Evolutionary conservation across 1,140 invertebrate species (phyloP), one percentile per base, ranked within the genome.

Genomic region (Cataglyphis hispanica): DNA sequence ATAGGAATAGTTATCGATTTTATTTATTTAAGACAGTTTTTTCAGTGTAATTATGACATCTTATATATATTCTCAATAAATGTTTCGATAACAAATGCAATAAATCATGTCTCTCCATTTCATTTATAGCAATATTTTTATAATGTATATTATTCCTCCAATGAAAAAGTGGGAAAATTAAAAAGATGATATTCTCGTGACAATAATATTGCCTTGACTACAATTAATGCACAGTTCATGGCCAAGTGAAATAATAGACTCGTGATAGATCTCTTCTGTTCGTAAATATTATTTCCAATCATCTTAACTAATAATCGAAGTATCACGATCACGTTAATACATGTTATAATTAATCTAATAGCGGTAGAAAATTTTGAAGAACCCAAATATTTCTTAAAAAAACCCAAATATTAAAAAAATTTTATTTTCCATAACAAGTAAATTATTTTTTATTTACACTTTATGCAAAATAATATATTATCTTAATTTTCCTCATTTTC

Each of bases 131-230:
- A 70, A 81, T 81, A 70, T 78, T 70, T 72, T 81, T n/a, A 22
- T 27, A 58, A 31, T 81, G 19, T 70, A 22, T 81, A 22, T 81
- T 60, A 60, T 83, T 34, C 37, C n/a, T 72, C 10, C 46, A 58
- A 60, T 22, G 8, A 27, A 60, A n/a, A 34, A 27, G 27, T 13
- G 37, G 27, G n/a, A 31, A 37, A n/a, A 25, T 74, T 72, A 74
- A 74, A 83, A 50, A 50, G 16, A 50, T 46, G 13, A 60, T 11
- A 60, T 60, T 10, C 67, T 72, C 53, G 84, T 87, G 84, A 87
- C 89, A 86, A 80, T 53, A 60, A 19, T 19, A 53, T 74, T 22
- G 53, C 78, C 78, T 83, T 74, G 78, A 83, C 78, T 31, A 27
- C 78, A 83, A 83, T 74, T 83, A 74, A 2, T 46, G 61, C 53